These are phyloP conservation scores for Brotula barbata DNA, from an alignment of 2,797 vertebrate genomes.

Conservation along the genomic window DNA sequence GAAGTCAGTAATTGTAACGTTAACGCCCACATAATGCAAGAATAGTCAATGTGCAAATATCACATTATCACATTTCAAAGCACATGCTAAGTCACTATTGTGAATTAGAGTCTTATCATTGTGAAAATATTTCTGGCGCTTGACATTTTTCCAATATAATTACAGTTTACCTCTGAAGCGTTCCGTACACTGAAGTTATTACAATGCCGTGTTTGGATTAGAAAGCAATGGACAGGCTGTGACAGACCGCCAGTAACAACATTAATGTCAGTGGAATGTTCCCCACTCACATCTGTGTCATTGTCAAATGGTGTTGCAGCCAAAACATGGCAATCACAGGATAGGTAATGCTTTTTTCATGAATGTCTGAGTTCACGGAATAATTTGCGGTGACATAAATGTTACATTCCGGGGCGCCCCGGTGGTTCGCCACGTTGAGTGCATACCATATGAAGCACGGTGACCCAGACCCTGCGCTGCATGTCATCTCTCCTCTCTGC, in stretches of 20 bases:
- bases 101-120: conserved; percentile 28
- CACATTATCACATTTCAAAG: conserved; percentile 47
- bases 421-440: no score
- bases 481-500: no score
- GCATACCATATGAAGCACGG: no score
- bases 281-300: conserved; percentile 17
- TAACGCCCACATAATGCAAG: conserved; percentile 49
- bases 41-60: conserved; percentile 56
- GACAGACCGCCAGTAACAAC: conserved; percentile 16
- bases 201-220: conserved; percentile 5
- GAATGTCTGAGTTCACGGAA: conserved; percentile 13
- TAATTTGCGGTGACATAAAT: conserved; percentile 26
- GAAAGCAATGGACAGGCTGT: conserved; percentile 17
- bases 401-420: conserved; percentile 2
- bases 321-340: conserved; percentile 13
- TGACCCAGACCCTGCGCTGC: no score
- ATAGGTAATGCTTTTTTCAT: conserved; percentile 19
- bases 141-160: conserved; percentile 48
- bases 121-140: conserved; percentile 28
- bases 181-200: conserved; percentile 2
- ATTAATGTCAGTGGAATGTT: conserved; percentile 16
- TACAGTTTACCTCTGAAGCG: conserved; percentile 34
- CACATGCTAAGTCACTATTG: conserved; percentile 28
- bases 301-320: conserved; percentile 7
- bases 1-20: conserved; percentile 55